These are phyloP conservation scores for Charaxes varanes DNA, from an alignment of 1,140 invertebrate genomes.

Conservation along the genomic window DNA sequence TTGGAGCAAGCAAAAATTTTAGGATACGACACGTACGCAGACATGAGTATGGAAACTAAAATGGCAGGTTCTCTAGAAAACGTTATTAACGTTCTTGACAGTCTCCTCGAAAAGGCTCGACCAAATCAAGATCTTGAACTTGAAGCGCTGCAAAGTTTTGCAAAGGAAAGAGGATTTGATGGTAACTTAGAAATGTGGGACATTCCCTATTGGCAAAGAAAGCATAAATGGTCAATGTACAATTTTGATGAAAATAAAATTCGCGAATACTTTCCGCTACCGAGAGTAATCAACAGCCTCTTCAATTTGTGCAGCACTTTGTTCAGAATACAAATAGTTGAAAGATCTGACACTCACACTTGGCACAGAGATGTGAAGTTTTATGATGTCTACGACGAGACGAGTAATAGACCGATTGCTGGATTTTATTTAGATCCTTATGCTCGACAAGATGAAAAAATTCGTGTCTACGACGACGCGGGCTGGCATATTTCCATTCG, in stretches of 20 bases:
- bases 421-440: slow-evolving; percentile 91
- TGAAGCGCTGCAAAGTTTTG: slow-evolving; percentile 82
- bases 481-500: slow-evolving; percentile 82
- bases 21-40: slow-evolving; percentile 85
- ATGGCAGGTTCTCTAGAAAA: slow-evolving; percentile 91
- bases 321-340: slow-evolving; percentile 89
- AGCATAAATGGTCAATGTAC: slow-evolving; percentile 79
- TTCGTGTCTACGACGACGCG: slow-evolving; percentile 74
- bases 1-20: slow-evolving; percentile 83
- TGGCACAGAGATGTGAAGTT: slow-evolving; percentile 93
- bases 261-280: slow-evolving; percentile 88
- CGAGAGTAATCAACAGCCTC: slow-evolving; percentile 83
- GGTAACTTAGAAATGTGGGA: slow-evolving; percentile 87
- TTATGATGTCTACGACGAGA: slow-evolving; percentile 87
- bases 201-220: slow-evolving; percentile 89
- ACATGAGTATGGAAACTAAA: slow-evolving; percentile 95
- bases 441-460: slow-evolving; percentile 78
- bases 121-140: slow-evolving; percentile 87
- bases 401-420: slow-evolving; percentile 79
- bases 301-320: slow-evolving; percentile 84
- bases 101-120: slow-evolving; percentile 78
- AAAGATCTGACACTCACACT: slow-evolving; percentile 77
- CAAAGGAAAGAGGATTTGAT: slow-evolving; percentile 82
- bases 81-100: slow-evolving; percentile 83
- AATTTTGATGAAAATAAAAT: slow-evolving; percentile 82